Evolutionary conservation across 1,140 invertebrate genomes (phyloP).

Genomic region (Ptiloglossa arizonensis): DNA sequence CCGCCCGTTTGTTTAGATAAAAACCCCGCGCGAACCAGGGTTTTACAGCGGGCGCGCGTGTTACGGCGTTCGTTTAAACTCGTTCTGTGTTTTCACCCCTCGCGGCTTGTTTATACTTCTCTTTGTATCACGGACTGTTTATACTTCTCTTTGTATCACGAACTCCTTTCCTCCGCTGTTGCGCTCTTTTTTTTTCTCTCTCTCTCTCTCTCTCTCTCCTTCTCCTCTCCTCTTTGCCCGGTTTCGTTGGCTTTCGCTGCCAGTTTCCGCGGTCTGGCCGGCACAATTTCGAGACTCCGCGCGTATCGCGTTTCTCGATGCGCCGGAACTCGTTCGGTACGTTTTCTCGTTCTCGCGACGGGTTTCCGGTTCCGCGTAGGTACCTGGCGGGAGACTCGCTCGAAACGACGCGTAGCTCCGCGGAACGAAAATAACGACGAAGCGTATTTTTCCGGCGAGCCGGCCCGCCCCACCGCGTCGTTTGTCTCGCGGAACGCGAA

Average conservation of each 20-base stretch:
- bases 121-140: not conserved
- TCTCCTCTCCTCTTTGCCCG: not conserved
- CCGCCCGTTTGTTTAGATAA: not conserved
- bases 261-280: not conserved
- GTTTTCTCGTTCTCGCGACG: too few relatives aligned
- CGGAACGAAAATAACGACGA: slow-evolving; percentile 9
- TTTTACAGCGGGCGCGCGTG: not conserved
- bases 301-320: too few relatives aligned
- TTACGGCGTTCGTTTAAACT: slow-evolving; percentile 7
- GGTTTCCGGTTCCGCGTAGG: too few relatives aligned
- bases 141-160: not conserved
- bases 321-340: too few relatives aligned
- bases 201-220: too few relatives aligned
- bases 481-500: slow-evolving; percentile 34
- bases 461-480: too few relatives aligned
- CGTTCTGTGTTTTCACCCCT: not conserved
- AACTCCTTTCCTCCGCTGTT: not conserved
- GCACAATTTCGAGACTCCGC: too few relatives aligned
- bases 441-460: too few relatives aligned
- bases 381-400: not conserved
- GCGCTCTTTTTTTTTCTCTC: not conserved
- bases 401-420: slow-evolving; percentile 12
- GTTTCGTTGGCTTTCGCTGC: not conserved
- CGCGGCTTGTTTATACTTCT: not conserved
- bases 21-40: not conserved